These are phyloP conservation scores for Bombus confusus DNA, from an alignment of 1,140 invertebrate genomes.

Conservation along the genomic window DNA sequence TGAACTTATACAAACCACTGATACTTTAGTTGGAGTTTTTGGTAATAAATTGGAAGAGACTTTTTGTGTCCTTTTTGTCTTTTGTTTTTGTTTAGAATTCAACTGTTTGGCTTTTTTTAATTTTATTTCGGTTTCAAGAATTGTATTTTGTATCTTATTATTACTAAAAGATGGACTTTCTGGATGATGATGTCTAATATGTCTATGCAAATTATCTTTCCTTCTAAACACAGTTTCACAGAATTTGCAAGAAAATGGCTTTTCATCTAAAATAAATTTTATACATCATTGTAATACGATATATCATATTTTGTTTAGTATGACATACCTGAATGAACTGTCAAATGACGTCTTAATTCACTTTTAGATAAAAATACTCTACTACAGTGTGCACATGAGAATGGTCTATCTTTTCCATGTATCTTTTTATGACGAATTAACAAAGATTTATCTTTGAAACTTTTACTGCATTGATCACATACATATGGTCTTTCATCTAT, in stretches of 20 bases:
- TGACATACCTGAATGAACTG: conserved; percentile 75
- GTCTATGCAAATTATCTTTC: conserved; percentile 82
- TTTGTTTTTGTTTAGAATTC: conserved; percentile 47
- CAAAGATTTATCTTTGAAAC: conserved; percentile 78
- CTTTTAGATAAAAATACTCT: conserved; percentile 78
- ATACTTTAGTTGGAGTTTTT: conserved; percentile 58
- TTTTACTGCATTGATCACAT: conserved; percentile 78
- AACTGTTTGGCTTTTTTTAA: conserved; percentile 56
- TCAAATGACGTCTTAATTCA: conserved; percentile 77
- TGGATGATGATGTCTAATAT: conserved; percentile 81
- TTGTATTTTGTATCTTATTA: conserved; percentile 4
- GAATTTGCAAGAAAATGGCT: conserved; percentile 80
- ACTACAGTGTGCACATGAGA: conserved; percentile 76
- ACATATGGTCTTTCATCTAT: conserved; percentile 74
- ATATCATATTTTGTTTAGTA: conserved; percentile 18
- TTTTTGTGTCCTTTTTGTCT: conserved; percentile 56
- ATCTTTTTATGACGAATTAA: conserved; percentile 76
- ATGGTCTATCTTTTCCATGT: conserved; percentile 78
- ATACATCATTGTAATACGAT: neutral
- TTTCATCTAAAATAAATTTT: conserved; percentile 74
- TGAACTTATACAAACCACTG: conserved; percentile 59
- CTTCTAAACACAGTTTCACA: conserved; percentile 80
- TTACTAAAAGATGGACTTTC: conserved; percentile 56
- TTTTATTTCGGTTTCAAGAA: conserved; percentile 27
- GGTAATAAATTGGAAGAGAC: neutral